Base-by-base conservation (phyloP, 2,797 vertebrate species). In the Craterocephalus amniculus region DNA sequence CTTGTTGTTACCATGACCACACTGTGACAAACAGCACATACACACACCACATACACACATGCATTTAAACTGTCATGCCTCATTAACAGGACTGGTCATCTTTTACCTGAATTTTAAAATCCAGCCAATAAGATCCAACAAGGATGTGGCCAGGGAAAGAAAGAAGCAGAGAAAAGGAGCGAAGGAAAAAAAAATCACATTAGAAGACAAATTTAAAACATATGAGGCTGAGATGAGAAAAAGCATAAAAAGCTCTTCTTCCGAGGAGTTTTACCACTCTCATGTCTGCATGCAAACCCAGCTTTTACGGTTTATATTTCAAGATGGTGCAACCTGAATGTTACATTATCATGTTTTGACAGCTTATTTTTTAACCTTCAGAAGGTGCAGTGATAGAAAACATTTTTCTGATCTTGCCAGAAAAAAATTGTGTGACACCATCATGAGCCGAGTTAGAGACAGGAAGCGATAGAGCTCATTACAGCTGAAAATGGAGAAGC, bases 81-180 rank as follows among this genome's bases (percentile, higher is more conserved):
- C 29, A 48, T 24, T 18, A 36, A 20, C 18, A 56, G 49, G 13
- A 7, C 22, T 48, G 16, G 24, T 49, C 22, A 22, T 1, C 22
- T 31, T 59, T 73, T 67, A 76, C 55, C 76, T 67, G 34, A 11
- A 62, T 67, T 34, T 36, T 11, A 51, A 54, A 58, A 74, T 58
- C 29, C 45, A 8, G 29, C 27, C 45, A 35, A 16, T 22, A 66
- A 20, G 52, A 58, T 58, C n/a, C 60, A n/a, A 24, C 49, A 55
- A 12, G 54, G 36, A 1, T 43, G 20, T 2, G 36, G 51, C 55
- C 58, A 66, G n/a, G n/a, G 56, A 14, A 56, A 16, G 49, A 6
- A 54, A 27, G 26, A 3, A 26, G n/a, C 4, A 29, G 43, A 59
- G 32, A 12, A 67, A 34, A 43, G 43, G 26, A 48, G 10, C 27